Base-by-base conservation (phyloP, 1,140 invertebrate species). In the Neodiprion fabricii region DNA sequence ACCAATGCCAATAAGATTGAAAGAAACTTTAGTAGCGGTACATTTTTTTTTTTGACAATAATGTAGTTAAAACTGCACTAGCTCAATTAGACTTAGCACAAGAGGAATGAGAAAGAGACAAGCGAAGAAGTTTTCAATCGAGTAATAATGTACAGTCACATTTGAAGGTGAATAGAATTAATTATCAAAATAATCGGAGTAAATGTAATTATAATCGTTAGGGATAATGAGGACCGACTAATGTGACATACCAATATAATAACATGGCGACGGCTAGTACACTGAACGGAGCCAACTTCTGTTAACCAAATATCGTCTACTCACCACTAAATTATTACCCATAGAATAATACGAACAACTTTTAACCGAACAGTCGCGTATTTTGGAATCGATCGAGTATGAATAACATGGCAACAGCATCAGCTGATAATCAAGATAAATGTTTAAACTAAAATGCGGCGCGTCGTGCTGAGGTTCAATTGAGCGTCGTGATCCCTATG, bases 391-490 rank as follows among this genome's bases (percentile, higher is more conserved):
- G 7, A 11, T 14, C 23, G 2, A 12, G 7, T 5, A 71, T 5
- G 28, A 28, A 28, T 28, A 28, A 28, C 28, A 28, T 28, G 28
- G 28, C 5, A 28, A 28, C 28, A 28, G 5, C 23, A 47, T 28
- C 4, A 71, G 12, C 48, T 40, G 14, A 48, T 28, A 71, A 14
- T 50, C 23, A 1, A 17, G 48, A 17, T 71, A 1, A 61, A n/a
- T 49, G 73, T 78, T 76, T 75, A 78, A 75, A 78, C 72, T 74
- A 74, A 21, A 0, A 7, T n/a, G 14, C 9, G 74, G 69, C 71
- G 71, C 71, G 75, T 48, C 71, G 73, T 68, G 50, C 23, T 0
- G 1, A 12, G 73, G 77, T 77, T 72, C 70, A 21, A n/a, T 28
- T 47, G 4, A 50, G 72, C 48, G 67, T 74, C 72, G 14, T 17